Evolutionary conservation across 2,888 invertebrate genomes (phyloP), one percentile per base, ranked within the genome.

Genomic region (Spatulosminthurus flaviceps): DNA sequence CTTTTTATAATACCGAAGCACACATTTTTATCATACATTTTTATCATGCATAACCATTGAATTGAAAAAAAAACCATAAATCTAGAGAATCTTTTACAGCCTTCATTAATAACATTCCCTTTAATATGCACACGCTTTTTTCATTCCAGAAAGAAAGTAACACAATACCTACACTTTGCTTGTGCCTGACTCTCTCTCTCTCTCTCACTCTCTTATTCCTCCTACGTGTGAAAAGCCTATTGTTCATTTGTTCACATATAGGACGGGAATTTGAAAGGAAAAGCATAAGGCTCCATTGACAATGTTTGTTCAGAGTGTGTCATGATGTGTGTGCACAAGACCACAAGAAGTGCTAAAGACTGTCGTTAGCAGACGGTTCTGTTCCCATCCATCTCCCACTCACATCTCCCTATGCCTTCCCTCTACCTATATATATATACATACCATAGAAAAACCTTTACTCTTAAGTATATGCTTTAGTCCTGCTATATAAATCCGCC

Each of bases 301-400:
- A 29, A 51, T 72, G 72, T 72, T 43, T 72, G 70, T 42, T 70
- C 70, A 71, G 71, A 21, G 34, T 71, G 34, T 71, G 71, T 41
- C 41, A 71, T 29, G 34, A 70, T 70, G 77, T 69, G 77, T 70
- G 77, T 77, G 60, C 70, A 67, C 60, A 61, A 69, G 29, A 69
- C 70, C 60, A 69, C 70, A 67, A 77, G 51, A 77, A 60, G 77
- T 71, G 77, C 70, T 51, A 70, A 78, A 78, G 78, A 70, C 78
- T 71, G 76, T 76, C 76, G 64, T 34, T 41, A 60, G 51, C 78
- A 78, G 78, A 41, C 34, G 78, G 71, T 71, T 41, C 41, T 28
- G 29, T 78, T 78, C 78, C 78, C 78, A 78, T 71, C 78, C 61
- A 67, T 76, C 67, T 26, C 34, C 26, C 43, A 42, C 19, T 22